Evolutionary conservation across 2,113 vertebrate genomes (phyloP).

Genomic region (Rutilus rutilus): DNA sequence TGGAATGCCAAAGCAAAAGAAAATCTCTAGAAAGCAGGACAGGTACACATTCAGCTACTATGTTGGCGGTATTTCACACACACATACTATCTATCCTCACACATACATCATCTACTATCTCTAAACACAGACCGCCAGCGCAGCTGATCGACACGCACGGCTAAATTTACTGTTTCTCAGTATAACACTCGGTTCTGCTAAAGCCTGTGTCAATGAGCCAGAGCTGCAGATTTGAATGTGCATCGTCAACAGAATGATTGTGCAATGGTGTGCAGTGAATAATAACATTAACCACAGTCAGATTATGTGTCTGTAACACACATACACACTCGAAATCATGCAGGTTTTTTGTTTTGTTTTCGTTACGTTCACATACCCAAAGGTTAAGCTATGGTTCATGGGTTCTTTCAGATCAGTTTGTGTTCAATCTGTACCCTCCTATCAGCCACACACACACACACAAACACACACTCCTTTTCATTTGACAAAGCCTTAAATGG

Average conservation of each 20-base stretch:
- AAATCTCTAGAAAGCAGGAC: neutral
- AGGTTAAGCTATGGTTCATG: neutral
- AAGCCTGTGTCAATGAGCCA: constrained; percentile 17
- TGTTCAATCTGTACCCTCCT: constrained; percentile 22
- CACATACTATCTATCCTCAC: neutral
- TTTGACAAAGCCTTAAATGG: constrained; percentile 47
- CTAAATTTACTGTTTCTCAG: constrained; percentile 23
- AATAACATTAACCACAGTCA: neutral
- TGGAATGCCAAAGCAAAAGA: neutral
- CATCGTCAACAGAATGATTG: neutral
- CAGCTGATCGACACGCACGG: neutral
- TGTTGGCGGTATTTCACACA: neutral
- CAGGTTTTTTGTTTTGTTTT: neutral
- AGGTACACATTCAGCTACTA: neutral
- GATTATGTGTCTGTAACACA: neutral
- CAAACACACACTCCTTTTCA: constrained; percentile 6
- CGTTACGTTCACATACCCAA: neutral
- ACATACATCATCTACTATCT: constrained; percentile 17
- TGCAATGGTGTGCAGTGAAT: constrained; percentile 6
- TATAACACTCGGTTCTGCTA: constrained; percentile 19
- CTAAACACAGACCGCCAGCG: neutral
- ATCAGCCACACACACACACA: constrained; percentile 41
- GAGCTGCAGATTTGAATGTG: constrained; percentile 9
- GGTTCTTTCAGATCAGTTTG: constrained; percentile 2
- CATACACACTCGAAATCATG: neutral